Conservation (phyloP, 2,888 invertebrate genomes). For the Brachynemurus nebulosus region DNA sequence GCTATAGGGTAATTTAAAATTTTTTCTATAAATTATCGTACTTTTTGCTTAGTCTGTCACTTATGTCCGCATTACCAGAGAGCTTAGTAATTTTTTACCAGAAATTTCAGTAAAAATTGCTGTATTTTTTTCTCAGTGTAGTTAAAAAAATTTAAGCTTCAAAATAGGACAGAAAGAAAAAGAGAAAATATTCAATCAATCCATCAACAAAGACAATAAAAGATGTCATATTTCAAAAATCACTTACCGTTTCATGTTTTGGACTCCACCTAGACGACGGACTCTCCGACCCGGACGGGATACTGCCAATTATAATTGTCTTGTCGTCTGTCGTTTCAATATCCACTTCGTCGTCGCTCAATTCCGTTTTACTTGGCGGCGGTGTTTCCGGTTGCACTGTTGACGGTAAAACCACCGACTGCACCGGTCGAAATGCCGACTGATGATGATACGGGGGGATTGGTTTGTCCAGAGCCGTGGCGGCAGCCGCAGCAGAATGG, state of each 20-base stretch:
- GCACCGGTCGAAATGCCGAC: constrained; percentile 45
- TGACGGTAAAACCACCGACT: constrained; percentile 26
- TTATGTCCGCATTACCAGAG: too few relatives aligned
- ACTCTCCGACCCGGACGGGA: constrained; percentile 2
- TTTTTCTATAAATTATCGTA: too few relatives aligned
- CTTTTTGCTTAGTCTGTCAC: too few relatives aligned
- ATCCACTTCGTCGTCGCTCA: constrained; percentile 72
- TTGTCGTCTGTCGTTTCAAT: constrained; percentile 79
- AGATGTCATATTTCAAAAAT: not conserved
- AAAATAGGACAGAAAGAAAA: not conserved
- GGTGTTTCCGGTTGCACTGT: constrained; percentile 15
- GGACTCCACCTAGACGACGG: constrained; percentile 32
- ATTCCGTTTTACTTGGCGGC: constrained; percentile 27
- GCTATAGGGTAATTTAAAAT: too few relatives aligned
- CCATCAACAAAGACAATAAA: not conserved
- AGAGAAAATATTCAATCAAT: too few relatives aligned
- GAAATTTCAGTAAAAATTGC: too few relatives aligned
- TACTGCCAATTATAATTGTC: constrained; percentile 22
- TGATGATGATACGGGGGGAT: constrained; percentile 30
- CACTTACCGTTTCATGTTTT: constrained; percentile 36
- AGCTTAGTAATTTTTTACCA: too few relatives aligned
- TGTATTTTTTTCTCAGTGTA: too few relatives aligned
- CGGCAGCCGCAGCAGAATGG: constrained; percentile 18
- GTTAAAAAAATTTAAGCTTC: not conserved
- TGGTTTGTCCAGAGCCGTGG: too few relatives aligned